phyloP scores from a whole-genome alignment of 1,140 invertebrate species.

The Drosophila ercepeae region DNA sequence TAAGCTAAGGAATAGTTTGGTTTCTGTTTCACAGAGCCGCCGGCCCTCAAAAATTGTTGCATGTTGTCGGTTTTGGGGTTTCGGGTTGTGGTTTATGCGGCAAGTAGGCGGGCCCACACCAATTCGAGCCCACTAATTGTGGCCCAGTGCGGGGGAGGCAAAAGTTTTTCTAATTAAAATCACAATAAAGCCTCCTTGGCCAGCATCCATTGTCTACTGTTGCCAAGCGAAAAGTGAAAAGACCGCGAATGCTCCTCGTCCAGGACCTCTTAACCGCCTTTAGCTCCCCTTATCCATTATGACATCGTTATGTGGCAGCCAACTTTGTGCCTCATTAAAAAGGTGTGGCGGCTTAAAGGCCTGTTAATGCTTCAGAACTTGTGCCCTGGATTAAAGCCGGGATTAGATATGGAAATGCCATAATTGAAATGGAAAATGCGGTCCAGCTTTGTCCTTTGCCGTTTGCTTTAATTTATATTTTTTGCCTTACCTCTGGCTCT shows the following conservation, averaged over 20 bases:
- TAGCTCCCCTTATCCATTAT: no score
- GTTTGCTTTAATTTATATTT: conserved; percentile 29
- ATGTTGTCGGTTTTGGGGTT: conserved; percentile 17
- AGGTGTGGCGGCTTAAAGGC: conserved; percentile 34
- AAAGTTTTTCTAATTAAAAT: conserved; percentile 64
- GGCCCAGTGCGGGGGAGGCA: conserved; percentile 1
- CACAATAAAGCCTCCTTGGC: conserved; percentile 45
- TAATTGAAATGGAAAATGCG: conserved; percentile 36
- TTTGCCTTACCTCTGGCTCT: not conserved
- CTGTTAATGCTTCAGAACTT: no score
- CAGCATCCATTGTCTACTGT: conserved; percentile 1
- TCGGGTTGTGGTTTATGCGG: conserved; percentile 12
- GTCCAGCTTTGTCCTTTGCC: conserved; percentile 9
- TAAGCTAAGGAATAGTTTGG: conserved; percentile 33
- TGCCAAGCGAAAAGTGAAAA: conserved; percentile 9
- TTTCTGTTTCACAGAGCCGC: not conserved
- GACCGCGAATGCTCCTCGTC: conserved; percentile 27
- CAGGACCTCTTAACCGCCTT: not conserved
- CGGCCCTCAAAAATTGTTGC: conserved; percentile 10
- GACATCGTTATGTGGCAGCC: conserved; percentile 51
- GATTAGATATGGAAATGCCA: conserved; percentile 20
- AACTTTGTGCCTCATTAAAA: conserved; percentile 57
- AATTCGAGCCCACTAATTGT: conserved; percentile 43
- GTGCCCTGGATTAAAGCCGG: conserved; percentile 26
- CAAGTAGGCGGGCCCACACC: conserved; percentile 3